Evolutionary conservation across 1,140 invertebrate species (phyloP), one percentile per base, ranked within the genome.

Genomic region (Schlechtendalia chinensis): DNA sequence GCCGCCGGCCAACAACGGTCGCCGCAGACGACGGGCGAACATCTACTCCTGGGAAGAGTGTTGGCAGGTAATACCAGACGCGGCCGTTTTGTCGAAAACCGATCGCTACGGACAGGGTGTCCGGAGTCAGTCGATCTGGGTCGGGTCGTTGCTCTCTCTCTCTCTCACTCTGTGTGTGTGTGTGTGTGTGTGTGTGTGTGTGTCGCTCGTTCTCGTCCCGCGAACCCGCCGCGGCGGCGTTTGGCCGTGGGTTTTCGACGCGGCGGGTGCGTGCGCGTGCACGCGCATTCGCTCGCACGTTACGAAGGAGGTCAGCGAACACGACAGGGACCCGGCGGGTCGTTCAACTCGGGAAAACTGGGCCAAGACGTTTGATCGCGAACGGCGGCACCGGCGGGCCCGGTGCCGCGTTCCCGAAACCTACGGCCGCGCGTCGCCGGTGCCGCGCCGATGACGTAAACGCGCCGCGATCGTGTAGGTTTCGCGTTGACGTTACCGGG

Each of bases 271-370:
- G 75, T 24, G 8, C 12, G 14, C 47, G 47, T 24, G 53, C 32
- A 5, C 2, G 74, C 54, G 74, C 12, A 39, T 32, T 56, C 54
- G 54, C 22, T 17, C 17, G 74, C 54, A n/a, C 14, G 59, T 24
- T 27, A n/a, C 19, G 74, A 79, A 79, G 39, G 75, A 79, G 75
- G 75, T 79, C 75, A 79, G 75, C 75, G 27, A 79, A 63, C 75
- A 79, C 75, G 61, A 59, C 75, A 79, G 75, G 75, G 75, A 79
- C 75, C 54, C 75, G 17, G 19, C 54, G 61, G 75, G 75, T 79
- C 50, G 45, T 79, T 79, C 75, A 79, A 79, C 75, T 79, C 75
- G 56, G 10, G 39, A 22, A 79, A 79, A 59, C 58, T 59, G 56
- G 75, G 75, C 32, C 56, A 79, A 61, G 58, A 61, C 45, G 56